phyloP scores from a whole-genome alignment of 2,113 vertebrate species.

The Tychaedon coryphoeus region DNA sequence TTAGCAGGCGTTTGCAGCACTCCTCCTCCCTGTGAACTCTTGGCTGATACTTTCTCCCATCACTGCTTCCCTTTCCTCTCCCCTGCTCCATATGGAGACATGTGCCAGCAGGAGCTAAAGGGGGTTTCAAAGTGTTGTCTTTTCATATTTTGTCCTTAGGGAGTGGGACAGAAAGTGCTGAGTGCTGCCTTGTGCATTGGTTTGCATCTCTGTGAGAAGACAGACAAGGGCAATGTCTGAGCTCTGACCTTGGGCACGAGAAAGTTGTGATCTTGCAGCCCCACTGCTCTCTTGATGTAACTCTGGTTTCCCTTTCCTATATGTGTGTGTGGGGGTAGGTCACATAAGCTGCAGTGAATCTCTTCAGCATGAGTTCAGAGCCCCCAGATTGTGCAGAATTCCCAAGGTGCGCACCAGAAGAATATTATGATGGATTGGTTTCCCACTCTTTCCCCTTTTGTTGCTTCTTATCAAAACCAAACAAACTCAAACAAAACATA shows the following conservation, averaged over 20 bases:
- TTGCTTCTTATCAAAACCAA: background rate
- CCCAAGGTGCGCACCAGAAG: background rate
- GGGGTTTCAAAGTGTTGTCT: background rate
- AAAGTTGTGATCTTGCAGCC: background rate
- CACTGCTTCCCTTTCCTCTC: background rate
- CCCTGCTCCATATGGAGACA: background rate
- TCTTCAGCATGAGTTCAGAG: background rate
- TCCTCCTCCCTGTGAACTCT: background rate
- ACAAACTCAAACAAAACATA: background rate
- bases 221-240: background rate
- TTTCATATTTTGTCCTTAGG: background rate
- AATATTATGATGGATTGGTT: background rate
- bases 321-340: background rate
- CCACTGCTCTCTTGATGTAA: background rate
- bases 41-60: rapidly evolving
- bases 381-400: background rate
- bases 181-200: rapidly evolving
- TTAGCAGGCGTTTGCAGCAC: background rate
- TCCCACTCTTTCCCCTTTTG: background rate
- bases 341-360: background rate
- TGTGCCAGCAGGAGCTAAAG: background rate
- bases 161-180: background rate
- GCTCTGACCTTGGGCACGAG: background rate
- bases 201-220: background rate
- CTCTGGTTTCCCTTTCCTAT: background rate